Evolutionary conservation across 2,113 vertebrate species (phyloP).

Genomic region (Tachycineta bicolor): DNA sequence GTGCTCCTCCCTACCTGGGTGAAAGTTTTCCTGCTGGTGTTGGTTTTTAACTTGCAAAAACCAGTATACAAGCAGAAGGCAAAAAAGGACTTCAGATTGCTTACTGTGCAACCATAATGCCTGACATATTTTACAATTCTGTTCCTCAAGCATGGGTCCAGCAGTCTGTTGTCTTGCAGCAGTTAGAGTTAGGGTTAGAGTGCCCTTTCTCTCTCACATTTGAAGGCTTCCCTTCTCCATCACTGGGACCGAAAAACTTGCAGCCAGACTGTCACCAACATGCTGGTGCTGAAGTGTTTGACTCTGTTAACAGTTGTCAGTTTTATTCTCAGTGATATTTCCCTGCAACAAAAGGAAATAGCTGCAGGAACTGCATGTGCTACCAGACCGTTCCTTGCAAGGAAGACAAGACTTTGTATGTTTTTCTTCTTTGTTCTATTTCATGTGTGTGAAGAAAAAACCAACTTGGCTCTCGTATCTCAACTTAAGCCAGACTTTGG

Average conservation of each 20-base stretch:
- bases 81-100: neutral
- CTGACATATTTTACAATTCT: neutral
- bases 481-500: neutral
- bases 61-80: neutral
- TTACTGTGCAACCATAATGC: neutral
- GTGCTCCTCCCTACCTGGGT: too few species aligned
- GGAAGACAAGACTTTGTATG: neutral
- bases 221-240: neutral
- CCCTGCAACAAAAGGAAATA: neutral
- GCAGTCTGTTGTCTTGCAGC: neutral
- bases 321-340: neutral
- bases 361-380: neutral
- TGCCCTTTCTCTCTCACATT: neutral
- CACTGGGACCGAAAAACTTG: neutral
- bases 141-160: neutral
- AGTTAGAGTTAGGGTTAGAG: neutral
- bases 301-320: rapidly evolving
- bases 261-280: neutral
- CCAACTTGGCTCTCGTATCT: rapidly evolving
- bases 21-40: neutral
- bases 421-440: neutral
- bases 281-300: rapidly evolving
- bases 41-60: neutral
- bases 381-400: neutral
- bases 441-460: neutral